Conservation (phyloP, 2,797 vertebrate genomes). For the Sciurus vulgaris region DNA sequence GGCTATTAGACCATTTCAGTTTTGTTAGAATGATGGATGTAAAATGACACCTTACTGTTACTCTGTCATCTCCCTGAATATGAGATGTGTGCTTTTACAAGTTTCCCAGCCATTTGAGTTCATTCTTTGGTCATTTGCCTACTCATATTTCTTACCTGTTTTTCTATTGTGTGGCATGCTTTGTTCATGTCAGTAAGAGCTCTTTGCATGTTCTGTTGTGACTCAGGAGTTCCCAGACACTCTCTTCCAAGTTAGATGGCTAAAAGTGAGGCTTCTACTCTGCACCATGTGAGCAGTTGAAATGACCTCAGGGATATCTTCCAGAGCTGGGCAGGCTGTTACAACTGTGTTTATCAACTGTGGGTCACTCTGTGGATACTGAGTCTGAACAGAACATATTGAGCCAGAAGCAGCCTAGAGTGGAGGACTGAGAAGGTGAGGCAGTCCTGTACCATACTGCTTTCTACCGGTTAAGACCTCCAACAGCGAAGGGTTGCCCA, state of each 20-base stretch:
- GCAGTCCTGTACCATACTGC: conserved; percentile 86
- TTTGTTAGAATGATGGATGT: neutral
- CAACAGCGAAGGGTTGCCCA: conserved; percentile 85
- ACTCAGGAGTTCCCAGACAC: neutral
- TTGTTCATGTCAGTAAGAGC: neutral
- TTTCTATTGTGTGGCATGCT: neutral
- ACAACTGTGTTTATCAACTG: neutral
- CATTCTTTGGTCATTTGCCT: neutral
- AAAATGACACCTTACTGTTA: neutral
- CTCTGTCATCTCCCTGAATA: neutral
- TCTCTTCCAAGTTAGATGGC: neutral
- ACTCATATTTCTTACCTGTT: neutral
- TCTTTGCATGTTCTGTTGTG: neutral
- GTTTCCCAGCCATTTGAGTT: neutral
- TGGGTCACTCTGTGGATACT: neutral
- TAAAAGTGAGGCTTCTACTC: neutral
- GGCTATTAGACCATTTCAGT: neutral
- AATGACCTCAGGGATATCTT: neutral
- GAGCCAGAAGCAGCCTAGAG: neutral
- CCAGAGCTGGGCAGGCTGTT: neutral
- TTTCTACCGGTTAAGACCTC: conserved; percentile 89
- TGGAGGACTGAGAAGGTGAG: conserved; percentile 91
- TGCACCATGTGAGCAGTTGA: neutral
- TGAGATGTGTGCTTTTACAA: neutral
- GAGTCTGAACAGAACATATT: neutral